These are phyloP conservation scores for Trogon melanurus DNA, from an alignment of 2,113 vertebrate species.

Conservation along the genomic window DNA sequence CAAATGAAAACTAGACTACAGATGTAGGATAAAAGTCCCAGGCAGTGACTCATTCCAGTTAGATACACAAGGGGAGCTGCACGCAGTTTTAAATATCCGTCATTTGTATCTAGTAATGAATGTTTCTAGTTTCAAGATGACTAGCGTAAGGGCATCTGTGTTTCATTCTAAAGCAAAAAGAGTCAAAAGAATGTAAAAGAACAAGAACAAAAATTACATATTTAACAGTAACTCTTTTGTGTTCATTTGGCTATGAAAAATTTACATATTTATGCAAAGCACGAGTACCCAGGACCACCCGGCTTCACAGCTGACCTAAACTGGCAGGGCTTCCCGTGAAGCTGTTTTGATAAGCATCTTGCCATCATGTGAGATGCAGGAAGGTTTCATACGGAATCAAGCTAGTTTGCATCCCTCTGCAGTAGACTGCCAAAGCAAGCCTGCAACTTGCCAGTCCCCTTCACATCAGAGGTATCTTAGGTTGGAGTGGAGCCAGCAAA, in stretches of 20 bases:
- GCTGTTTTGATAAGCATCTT: background rate
- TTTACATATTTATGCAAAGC: background rate
- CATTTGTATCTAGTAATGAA: background rate
- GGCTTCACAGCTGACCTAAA: background rate
- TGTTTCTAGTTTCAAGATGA: constrained; percentile 33
- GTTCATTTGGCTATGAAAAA: background rate
- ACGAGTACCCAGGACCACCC: background rate
- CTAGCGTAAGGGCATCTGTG: background rate
- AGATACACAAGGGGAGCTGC: background rate
- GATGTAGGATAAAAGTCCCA: background rate
- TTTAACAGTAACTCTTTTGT: background rate
- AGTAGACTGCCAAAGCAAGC: background rate
- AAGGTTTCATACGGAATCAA: background rate
- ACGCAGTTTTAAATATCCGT: background rate
- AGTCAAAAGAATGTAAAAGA: background rate
- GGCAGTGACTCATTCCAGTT: background rate
- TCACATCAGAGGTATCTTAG: background rate
- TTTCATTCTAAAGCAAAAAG: background rate
- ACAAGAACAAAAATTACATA: background rate
- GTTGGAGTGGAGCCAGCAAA: background rate
- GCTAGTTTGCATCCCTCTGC: background rate
- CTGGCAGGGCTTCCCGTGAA: background rate
- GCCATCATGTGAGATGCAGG: background rate
- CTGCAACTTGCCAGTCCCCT: background rate
- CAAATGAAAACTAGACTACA: background rate